Evolutionary conservation across 2,888 invertebrate genomes (phyloP).

Genomic region (Brachylomia viminalis): DNA sequence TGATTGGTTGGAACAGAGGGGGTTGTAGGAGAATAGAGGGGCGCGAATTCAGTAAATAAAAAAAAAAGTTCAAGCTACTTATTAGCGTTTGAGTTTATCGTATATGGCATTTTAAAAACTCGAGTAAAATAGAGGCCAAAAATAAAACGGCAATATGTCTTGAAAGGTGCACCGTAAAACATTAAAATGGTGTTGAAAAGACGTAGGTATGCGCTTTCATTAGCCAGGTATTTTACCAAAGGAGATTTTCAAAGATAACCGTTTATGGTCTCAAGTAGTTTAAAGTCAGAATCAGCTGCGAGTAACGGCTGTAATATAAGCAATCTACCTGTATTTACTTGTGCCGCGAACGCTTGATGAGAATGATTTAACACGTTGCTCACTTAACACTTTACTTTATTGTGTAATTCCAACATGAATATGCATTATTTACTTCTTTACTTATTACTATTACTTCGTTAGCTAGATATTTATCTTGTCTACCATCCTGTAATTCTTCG

Average conservation of each 20-base stretch:
- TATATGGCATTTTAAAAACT: background rate
- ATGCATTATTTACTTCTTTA: conserved; percentile 36
- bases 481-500: conserved; percentile 4
- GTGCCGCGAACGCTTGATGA: conserved; percentile 9
- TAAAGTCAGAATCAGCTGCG: conserved; percentile 45
- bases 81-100: background rate
- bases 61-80: background rate
- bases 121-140: background rate
- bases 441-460: background rate
- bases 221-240: conserved; percentile 51
- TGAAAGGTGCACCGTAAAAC: conserved; percentile 43
- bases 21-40: too few relatives aligned
- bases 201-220: conserved; percentile 52
- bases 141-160: conserved; percentile 19
- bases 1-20: background rate
- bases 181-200: conserved; percentile 46
- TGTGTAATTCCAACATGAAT: conserved; percentile 31
- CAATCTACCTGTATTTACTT: conserved; percentile 30
- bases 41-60: background rate
- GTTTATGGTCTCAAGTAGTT: conserved; percentile 46
- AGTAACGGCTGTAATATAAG: conserved; percentile 33
- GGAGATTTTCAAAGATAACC: conserved; percentile 54
- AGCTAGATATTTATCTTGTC: background rate
- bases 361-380: conserved; percentile 24
- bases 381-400: conserved; percentile 28